Conservation (phyloP, 2,113 vertebrate genomes). For the Daubentonia madagascariensis region DNA sequence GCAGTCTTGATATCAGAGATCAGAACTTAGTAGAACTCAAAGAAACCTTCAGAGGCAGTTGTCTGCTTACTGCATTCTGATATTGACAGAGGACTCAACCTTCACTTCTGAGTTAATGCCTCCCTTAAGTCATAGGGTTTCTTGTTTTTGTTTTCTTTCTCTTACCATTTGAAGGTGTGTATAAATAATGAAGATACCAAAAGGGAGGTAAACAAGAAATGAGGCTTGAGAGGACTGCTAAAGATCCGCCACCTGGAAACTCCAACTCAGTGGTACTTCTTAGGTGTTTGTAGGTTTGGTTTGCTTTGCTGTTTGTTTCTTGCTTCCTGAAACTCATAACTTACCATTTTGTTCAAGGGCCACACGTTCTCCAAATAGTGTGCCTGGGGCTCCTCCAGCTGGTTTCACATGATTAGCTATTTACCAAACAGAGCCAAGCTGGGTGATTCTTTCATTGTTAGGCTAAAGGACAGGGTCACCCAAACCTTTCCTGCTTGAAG, state of each 20-base stretch:
- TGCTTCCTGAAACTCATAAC: constrained; percentile 13
- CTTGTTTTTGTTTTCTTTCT: neutral
- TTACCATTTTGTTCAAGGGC: neutral
- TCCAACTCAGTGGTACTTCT: neutral
- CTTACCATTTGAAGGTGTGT: constrained; percentile 5
- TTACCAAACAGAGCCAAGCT: neutral
- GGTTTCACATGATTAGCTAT: neutral
- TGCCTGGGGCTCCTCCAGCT: neutral
- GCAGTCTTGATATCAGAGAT: neutral
- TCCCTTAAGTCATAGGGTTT: neutral
- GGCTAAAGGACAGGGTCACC: neutral
- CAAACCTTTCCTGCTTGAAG: constrained; percentile 9
- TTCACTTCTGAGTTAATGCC: neutral
- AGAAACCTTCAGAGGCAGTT: neutral
- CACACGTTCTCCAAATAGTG: neutral
- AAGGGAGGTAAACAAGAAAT: neutral
- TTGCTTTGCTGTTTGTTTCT: neutral
- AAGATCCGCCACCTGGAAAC: neutral
- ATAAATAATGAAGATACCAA: neutral
- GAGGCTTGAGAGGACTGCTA: neutral
- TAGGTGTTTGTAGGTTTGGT: neutral
- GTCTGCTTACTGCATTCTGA: neutral
- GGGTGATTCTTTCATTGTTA: neutral
- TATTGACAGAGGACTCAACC: neutral
- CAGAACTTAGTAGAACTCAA: constrained; percentile 21